Percentiles rank a stretch among this genome's conserved stretches.
Evolutionary conservation across 2,888 invertebrate genomes (phyloP).

Genomic region (Chironomus tentans): DNA sequence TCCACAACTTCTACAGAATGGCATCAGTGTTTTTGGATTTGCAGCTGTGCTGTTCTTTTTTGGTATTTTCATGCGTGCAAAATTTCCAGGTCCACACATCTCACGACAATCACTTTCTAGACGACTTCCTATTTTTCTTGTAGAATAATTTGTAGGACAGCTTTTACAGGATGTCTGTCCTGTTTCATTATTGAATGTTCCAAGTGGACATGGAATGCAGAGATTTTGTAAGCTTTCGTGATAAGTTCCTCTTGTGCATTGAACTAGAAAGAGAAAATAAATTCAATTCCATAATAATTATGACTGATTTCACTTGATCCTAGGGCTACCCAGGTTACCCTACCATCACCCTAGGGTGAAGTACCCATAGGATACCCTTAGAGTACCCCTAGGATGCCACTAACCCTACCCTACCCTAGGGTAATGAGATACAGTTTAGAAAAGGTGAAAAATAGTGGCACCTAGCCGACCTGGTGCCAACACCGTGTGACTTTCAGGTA

Average conservation of each 20-base stretch:
- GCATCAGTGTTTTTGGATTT: slow-evolving; percentile 44
- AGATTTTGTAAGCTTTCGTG: slow-evolving; percentile 45
- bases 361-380: too few species aligned
- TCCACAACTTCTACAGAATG: slow-evolving; percentile 49
- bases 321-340: too few species aligned
- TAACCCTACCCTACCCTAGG: too few species aligned
- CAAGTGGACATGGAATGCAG: slow-evolving; percentile 52
- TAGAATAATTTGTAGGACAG: slow-evolving; percentile 52
- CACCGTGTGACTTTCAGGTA: too few species aligned
- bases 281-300: too few species aligned
- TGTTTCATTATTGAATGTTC: slow-evolving; percentile 49
- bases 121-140: slow-evolving; percentile 44
- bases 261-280: slow-evolving; percentile 42
- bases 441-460: too few species aligned
- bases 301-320: too few species aligned
- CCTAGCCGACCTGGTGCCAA: too few species aligned
- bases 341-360: too few species aligned
- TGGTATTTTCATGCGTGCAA: slow-evolving; percentile 37
- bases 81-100: slow-evolving; percentile 49
- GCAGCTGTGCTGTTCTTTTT: slow-evolving; percentile 32
- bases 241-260: slow-evolving; percentile 56
- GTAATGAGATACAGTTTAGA: too few species aligned
- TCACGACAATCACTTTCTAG: slow-evolving; percentile 47
- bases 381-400: too few species aligned
- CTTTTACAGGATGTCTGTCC: slow-evolving; percentile 47